phyloP scores from a whole-genome alignment of 2,888 invertebrate genomes.

The Scaptomyza caliginosa region DNA sequence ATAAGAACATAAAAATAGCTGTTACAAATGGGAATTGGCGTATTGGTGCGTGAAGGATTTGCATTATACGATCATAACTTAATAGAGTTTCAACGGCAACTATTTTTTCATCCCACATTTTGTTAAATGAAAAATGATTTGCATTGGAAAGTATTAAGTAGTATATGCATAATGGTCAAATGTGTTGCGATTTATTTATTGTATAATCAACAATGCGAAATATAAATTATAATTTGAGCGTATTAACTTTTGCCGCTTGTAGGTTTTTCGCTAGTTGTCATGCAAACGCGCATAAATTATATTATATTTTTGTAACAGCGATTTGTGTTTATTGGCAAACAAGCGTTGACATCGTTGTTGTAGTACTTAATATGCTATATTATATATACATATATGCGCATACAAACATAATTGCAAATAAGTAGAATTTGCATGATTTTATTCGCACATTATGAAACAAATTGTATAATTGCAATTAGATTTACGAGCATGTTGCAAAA shows the following conservation, averaged over 20 bases:
- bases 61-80: slow-evolving; percentile 59
- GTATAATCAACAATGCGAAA: slow-evolving; percentile 47
- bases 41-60: slow-evolving; percentile 42
- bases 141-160: slow-evolving; percentile 4
- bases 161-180: slow-evolving; percentile 15
- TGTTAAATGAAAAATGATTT: too few relatives aligned
- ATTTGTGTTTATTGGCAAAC: slow-evolving; percentile 76
- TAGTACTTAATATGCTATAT: slow-evolving; percentile 25
- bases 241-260: slow-evolving; percentile 45
- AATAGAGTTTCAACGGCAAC: slow-evolving; percentile 49
- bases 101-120: slow-evolving; percentile 18
- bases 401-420: slow-evolving; percentile 38
- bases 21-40: slow-evolving; percentile 12
- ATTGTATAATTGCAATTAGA: slow-evolving; percentile 77
- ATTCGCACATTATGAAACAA: slow-evolving; percentile 66
- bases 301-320: slow-evolving; percentile 34
- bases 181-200: slow-evolving; percentile 30
- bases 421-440: slow-evolving; percentile 36
- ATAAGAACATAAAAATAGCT: neutral
- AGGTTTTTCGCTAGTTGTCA: slow-evolving; percentile 24
- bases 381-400: slow-evolving; percentile 2
- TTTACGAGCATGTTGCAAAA: slow-evolving; percentile 46
- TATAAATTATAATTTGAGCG: slow-evolving; percentile 51
- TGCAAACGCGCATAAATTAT: slow-evolving; percentile 56
- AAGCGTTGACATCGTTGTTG: slow-evolving; percentile 36